Percentiles rank a stretch among this genome's conserved stretches.
phyloP scores from a whole-genome alignment of 2,113 vertebrate genomes.

The Stercorarius parasiticus region DNA sequence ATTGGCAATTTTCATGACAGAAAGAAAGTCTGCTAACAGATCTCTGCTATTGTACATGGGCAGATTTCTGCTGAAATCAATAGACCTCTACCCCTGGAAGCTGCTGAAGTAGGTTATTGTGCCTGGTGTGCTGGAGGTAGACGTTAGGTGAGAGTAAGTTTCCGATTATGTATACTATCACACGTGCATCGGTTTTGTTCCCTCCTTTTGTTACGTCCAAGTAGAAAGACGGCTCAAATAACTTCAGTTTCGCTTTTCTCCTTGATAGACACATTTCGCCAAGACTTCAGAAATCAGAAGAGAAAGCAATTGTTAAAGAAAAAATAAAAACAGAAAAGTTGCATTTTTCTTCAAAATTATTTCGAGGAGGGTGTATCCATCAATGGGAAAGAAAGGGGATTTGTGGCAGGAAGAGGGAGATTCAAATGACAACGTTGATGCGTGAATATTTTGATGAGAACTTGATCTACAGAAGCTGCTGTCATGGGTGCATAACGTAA shows the following conservation, averaged over 20 bases:
- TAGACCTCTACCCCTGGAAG: background rate
- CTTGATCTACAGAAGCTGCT: background rate
- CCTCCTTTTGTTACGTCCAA: background rate
- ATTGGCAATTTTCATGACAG: background rate
- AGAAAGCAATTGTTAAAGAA: background rate
- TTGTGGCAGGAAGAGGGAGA: background rate
- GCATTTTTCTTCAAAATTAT: background rate
- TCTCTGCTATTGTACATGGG: background rate
- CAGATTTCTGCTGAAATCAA: background rate
- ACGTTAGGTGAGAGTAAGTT: background rate
- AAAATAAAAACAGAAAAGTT: background rate
- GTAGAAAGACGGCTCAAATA: background rate
- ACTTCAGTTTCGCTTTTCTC: background rate
- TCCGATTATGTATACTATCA: background rate
- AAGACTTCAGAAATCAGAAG: background rate
- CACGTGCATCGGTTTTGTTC: background rate
- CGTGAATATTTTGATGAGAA: background rate
- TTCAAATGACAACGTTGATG: background rate
- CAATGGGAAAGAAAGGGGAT: background rate
- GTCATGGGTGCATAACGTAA: background rate
- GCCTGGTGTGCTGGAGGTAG: background rate
- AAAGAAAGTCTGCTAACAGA: background rate
- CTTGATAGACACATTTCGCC: background rate
- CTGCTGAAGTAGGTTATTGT: background rate
- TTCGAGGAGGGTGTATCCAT: background rate